Evolutionary conservation across 2,113 vertebrate species (phyloP).

Genomic region (Colius striatus): DNA sequence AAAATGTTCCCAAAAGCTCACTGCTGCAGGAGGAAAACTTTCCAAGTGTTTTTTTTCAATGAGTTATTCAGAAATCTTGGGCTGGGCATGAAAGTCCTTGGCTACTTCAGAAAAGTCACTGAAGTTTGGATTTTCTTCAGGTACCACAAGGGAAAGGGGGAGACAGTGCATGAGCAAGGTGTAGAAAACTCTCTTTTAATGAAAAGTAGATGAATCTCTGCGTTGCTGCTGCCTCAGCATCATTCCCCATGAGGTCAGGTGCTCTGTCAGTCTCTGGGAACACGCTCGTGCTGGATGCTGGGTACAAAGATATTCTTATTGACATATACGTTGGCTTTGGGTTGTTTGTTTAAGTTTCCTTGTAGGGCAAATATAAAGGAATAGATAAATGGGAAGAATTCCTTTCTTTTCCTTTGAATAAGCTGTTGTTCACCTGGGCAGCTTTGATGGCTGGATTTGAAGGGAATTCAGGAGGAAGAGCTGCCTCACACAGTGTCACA

Average conservation of each 20-base stretch:
- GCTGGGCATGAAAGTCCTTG: background rate
- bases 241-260: background rate
- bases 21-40: background rate
- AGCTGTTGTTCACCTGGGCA: conserved; percentile 50
- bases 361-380: conserved; percentile 22
- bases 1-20: background rate
- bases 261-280: background rate
- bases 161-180: accelerated
- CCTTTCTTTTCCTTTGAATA: conserved; percentile 34
- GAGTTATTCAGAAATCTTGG: background rate
- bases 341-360: conserved; percentile 48
- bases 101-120: background rate
- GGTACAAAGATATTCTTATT: conserved; percentile 25
- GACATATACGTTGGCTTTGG: background rate
- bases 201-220: background rate
- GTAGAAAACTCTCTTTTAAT: background rate
- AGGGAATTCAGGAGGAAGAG: conserved; percentile 28
- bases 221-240: background rate
- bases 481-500: background rate
- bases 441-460: conserved; percentile 58
- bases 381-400: conserved; percentile 7
- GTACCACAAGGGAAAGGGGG: background rate
- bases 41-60: background rate
- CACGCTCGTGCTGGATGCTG: accelerated
- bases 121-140: background rate